Evolutionary conservation across 2,797 vertebrate species (phyloP), one percentile per base, ranked within the genome.

Genomic region (Centroberyx gerrardi): DNA sequence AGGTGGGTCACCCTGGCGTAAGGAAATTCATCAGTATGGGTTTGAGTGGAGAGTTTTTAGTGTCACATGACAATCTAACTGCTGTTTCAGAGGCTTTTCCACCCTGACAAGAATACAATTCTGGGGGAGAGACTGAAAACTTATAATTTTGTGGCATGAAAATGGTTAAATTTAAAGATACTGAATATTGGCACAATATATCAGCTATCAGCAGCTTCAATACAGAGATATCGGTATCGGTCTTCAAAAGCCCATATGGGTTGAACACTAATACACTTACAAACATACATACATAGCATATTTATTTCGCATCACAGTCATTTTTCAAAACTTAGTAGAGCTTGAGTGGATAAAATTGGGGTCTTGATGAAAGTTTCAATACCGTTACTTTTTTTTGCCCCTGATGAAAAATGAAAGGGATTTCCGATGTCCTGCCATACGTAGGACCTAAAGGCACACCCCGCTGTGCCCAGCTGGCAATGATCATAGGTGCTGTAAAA

Each of bases 401-500:
- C 28, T 18, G 13, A 65, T 68, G 1, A 78, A 77, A 83, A 65
- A 68, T 72, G 56, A 68, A 74, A 68, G 54, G 51, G 38, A 65
- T 68, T 56, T 54, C 36, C 56, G 33, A 70, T 46, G 60, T 68
- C 75, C 72, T 66, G 68, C 31, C n/a, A 36, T 14, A 13, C 10
- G 58, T 49, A 42, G 76, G 71, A 74, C 49, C 7, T 36, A 13
- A 38, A 51, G 72, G 36, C 58, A 40, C 52, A 12, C 38, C 7
- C 18, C 40, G 46, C 52, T 17, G 56, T 64, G 62, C 8, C 70
- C 53, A 17, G 55, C 76, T 61, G 72, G 69, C 33, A 64, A 44
- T 29, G 62, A 81, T 68, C 60, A 69, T 74, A 86, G 78, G 80
- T 81, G 82, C 85, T 86, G 86, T 80, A 74, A 83, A 79, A 81